phyloP scores from a whole-genome alignment of 1,140 invertebrate genomes.

The Hypothenemus hampei region DNA sequence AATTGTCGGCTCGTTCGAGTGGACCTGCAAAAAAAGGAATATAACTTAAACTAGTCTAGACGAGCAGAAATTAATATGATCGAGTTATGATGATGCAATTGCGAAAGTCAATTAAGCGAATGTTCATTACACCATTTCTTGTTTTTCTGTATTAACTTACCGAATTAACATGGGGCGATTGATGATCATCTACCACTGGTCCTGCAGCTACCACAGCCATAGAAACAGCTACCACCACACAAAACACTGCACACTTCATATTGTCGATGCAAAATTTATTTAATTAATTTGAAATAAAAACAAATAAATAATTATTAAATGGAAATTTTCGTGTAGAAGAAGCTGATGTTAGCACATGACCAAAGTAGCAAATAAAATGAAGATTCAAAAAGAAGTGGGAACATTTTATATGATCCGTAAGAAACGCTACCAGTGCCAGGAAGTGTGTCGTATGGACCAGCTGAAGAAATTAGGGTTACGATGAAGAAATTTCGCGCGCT shows the following conservation, averaged over 20 bases:
- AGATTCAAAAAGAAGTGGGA: conserved; percentile 35
- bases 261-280: conserved; percentile 22
- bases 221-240: conserved; percentile 39
- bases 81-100: background rate
- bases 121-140: background rate
- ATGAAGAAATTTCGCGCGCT: conserved; percentile 12
- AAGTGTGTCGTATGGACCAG: conserved; percentile 46
- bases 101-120: background rate
- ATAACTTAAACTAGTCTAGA: background rate
- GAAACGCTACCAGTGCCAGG: conserved; percentile 22
- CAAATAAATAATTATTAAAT: background rate
- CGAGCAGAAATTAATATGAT: background rate
- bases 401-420: conserved; percentile 42
- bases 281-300: conserved; percentile 1
- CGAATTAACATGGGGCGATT: conserved; percentile 39
- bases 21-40: conserved; percentile 33
- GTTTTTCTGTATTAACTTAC: conserved; percentile 31
- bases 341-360: conserved; percentile 34
- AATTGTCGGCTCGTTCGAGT: conserved; percentile 40
- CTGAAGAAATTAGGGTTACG: conserved; percentile 44
- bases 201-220: conserved; percentile 33
- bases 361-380: conserved; percentile 44
- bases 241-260: conserved; percentile 42
- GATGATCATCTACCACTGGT: conserved; percentile 42
- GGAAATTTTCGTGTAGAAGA: conserved; percentile 4